Percentiles rank a stretch among this genome's conserved stretches.
Conservation (phyloP, 2,797 vertebrate species). For the Myotis pilosus region DNA sequence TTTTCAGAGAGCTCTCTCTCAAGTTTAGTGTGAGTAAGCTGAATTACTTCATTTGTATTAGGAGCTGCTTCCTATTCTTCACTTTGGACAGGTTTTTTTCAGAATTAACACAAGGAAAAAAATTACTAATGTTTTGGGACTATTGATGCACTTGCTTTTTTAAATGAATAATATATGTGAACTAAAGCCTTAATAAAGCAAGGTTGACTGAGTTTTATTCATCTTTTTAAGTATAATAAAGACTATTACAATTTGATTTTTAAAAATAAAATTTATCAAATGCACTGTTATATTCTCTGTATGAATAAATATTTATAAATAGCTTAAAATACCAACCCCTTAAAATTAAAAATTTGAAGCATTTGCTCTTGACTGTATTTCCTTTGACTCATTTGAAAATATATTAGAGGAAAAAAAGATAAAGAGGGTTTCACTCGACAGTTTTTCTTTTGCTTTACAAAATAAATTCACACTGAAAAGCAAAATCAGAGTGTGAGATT, state of each 20-base stretch:
- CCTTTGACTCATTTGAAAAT: slow-evolving; percentile 49
- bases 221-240: slow-evolving; percentile 65
- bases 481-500: neutral
- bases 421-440: neutral
- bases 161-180: slow-evolving; percentile 64
- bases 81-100: slow-evolving; percentile 45
- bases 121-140: slow-evolving; percentile 44
- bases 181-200: neutral
- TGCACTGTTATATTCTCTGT: neutral
- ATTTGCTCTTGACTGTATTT: neutral
- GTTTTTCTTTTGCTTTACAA: neutral
- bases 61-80: neutral
- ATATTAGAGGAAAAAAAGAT: neutral
- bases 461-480: neutral
- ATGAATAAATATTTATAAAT: slow-evolving; percentile 5
- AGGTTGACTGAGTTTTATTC: slow-evolving; percentile 39
- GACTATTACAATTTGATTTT: slow-evolving; percentile 56
- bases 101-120: slow-evolving; percentile 33
- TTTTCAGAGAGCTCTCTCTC: slow-evolving; percentile 57
- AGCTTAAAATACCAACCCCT: neutral
- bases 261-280: neutral
- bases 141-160: slow-evolving; percentile 40
- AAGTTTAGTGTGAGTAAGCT: slow-evolving; percentile 55
- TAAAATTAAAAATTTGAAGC: slow-evolving; percentile 41
- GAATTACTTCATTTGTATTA: slow-evolving; percentile 19